Evolutionary conservation across 2,113 vertebrate genomes (phyloP), one percentile per base, ranked within the genome.

Genomic region (Ictalurus punctatus): DNA sequence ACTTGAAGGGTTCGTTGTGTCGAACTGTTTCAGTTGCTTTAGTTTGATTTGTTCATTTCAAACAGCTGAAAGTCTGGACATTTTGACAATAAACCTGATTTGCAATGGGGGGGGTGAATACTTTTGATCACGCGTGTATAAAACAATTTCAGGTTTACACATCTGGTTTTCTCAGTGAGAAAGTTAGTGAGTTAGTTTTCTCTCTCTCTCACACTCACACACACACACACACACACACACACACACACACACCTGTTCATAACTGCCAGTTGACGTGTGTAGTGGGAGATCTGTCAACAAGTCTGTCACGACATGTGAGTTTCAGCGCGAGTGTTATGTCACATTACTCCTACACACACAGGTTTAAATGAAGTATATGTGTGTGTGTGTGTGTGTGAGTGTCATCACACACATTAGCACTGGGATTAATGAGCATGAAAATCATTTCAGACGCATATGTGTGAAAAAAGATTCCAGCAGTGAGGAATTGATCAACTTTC

Each of bases 171-270:
- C 6, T 44, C 40, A 76, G 19, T 40, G 34, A 74, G 34, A 34
- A 34, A 34, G 34, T 34, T 34, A 34, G 34, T 34, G 34, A 34
- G 34, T 34, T 34, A 34, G 34, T 34, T 34, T 34, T 34, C 34
- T 34, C n/a, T n/a, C 78, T 7, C 78, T 13, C 54, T 74, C n/a
- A 67, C 52, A 34, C 34, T 52, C 76, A 74, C 84, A 69, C 81
- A 67, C 69, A 44, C 40, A 37, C 19, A 74, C 58, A 76, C 89
- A 67, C n/a, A 34, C 37, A 65, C 76, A 54, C 13, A 6, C 44
- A 69, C 74, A 87, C 69, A 73, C 67, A 69, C 69, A 48, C 81
- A 84, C 80, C 10, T 13, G 27, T 23, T 19, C 85, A 52, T 86
- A 12, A 79, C 27, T 54, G 44, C 78, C 7, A 16, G 8, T 14